These are phyloP conservation scores for Taenaris catops DNA, from an alignment of 2,888 invertebrate genomes.

Conservation along the genomic window DNA sequence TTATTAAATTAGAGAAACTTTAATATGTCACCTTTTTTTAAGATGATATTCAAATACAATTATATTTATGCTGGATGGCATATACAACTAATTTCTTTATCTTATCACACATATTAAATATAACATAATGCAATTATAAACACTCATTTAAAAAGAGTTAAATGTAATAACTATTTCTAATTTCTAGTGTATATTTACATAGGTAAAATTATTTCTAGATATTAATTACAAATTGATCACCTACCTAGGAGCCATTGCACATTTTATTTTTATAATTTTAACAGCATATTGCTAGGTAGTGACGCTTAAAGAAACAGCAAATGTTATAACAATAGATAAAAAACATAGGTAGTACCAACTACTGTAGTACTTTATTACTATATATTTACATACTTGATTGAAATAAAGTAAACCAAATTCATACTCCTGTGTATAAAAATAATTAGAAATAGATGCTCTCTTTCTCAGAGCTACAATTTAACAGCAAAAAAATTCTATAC, in stretches of 20 bases:
- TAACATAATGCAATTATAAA: slow-evolving; percentile 17
- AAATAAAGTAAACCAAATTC: neutral
- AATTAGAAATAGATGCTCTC: no score
- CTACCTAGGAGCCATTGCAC: slow-evolving; percentile 7
- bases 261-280: neutral
- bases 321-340: no score
- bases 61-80: slow-evolving; percentile 34
- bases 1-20: no score
- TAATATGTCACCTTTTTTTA: slow-evolving; percentile 41
- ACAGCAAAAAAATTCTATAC: no score
- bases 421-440: slow-evolving; percentile 1
- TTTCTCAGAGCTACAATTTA: no score
- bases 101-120: slow-evolving; percentile 24
- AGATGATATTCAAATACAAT: slow-evolving; percentile 31
- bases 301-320: no score
- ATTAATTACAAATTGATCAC: slow-evolving; percentile 16
- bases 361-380: neutral
- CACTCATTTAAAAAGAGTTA: slow-evolving; percentile 15
- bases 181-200: slow-evolving; percentile 26
- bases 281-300: neutral
- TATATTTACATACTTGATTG: slow-evolving; percentile 3
- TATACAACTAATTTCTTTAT: slow-evolving; percentile 28
- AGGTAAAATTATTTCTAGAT: slow-evolving; percentile 21
- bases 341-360: no score
- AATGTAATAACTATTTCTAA: slow-evolving; percentile 18